Evolutionary conservation across 2,888 invertebrate species (phyloP).

Genomic region (Lepidocyrtoides sp.): DNA sequence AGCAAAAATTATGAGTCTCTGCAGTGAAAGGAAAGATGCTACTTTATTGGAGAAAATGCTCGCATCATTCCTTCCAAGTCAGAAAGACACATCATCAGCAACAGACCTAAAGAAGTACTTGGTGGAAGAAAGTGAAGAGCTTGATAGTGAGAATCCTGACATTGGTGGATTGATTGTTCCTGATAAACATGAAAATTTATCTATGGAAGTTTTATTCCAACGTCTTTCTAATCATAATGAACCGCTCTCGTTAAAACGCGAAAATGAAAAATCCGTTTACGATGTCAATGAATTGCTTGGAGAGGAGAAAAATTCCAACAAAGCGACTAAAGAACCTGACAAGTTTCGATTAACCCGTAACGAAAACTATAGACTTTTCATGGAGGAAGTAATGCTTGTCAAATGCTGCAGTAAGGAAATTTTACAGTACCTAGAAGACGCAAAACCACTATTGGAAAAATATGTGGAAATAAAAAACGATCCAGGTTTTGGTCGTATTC

Average conservation of each 20-base stretch:
- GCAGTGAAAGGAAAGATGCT: neutral
- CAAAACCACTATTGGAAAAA: neutral
- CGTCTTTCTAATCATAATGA: neutral
- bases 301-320: neutral
- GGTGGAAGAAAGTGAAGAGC: neutral
- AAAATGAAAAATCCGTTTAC: neutral
- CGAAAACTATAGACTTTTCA: constrained; percentile 25
- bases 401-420: constrained; percentile 53
- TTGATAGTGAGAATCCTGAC: neutral
- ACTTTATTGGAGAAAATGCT: constrained; percentile 28
- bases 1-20: too few relatives aligned
- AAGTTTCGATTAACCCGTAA: constrained; percentile 13
- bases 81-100: neutral
- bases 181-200: neutral
- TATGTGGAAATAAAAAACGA: constrained; percentile 35
- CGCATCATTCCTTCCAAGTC: neutral
- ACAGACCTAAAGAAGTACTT: neutral
- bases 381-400: constrained; percentile 58
- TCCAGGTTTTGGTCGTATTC: constrained; percentile 27
- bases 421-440: constrained; percentile 43
- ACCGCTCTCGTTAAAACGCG: neutral
- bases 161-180: neutral
- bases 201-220: neutral
- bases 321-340: neutral
- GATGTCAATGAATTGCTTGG: neutral